Percentiles rank a stretch among this genome's conserved stretches.
These are phyloP conservation scores for Amiota mariae DNA, from an alignment of 2,888 invertebrate genomes.

Conservation along the genomic window DNA sequence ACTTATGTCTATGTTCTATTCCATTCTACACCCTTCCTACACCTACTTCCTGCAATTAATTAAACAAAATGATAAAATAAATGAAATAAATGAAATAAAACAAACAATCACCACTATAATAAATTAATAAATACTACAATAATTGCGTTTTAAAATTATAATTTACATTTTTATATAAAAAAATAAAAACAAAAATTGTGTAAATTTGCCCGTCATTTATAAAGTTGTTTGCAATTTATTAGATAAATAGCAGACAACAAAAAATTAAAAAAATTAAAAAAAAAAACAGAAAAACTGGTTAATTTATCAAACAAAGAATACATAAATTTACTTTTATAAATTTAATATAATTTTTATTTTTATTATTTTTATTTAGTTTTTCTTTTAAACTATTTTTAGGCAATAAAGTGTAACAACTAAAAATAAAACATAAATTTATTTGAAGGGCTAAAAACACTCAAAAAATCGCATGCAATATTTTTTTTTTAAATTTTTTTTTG, in stretches of 20 bases:
- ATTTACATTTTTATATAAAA: conserved; percentile 15
- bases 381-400: conserved; percentile 42
- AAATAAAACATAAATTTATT: conserved; percentile 37
- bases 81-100: background rate
- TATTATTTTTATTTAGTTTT: background rate
- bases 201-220: background rate
- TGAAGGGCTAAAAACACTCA: background rate
- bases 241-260: background rate
- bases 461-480: background rate
- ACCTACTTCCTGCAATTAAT: background rate
- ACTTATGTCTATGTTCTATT: background rate
- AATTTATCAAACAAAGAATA: background rate
- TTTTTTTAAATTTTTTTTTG: conserved; percentile 13
- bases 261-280: background rate
- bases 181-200: background rate
- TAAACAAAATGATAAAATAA: background rate
- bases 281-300: background rate
- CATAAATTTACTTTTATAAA: background rate
- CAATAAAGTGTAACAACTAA: conserved; percentile 29
- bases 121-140: background rate
- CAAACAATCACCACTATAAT: background rate
- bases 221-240: conserved; percentile 6
- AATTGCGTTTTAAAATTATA: conserved; percentile 15
- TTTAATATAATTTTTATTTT: conserved; percentile 4
- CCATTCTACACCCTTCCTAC: no score